Conservation (phyloP, 2,888 invertebrate species). For the Netelia fuscicornis region DNA sequence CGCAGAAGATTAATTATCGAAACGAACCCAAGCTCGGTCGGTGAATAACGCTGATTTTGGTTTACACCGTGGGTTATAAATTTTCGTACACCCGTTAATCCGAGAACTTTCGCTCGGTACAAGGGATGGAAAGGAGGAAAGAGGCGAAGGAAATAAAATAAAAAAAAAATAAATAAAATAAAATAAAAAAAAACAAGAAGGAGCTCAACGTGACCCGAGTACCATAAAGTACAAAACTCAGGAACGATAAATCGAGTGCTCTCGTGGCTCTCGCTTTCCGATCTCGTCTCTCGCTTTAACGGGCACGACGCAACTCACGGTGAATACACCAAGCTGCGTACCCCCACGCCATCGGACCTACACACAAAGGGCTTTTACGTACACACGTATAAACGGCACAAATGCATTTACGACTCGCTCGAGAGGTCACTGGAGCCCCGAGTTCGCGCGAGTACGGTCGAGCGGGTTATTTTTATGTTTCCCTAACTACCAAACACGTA, state of each 20-base stretch:
- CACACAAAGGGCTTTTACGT: background rate
- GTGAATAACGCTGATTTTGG: too few relatives aligned
- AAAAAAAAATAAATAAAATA: background rate
- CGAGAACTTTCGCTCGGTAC: background rate
- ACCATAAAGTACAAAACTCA: constrained; percentile 41
- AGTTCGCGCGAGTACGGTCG: constrained; percentile 29
- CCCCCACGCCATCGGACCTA: background rate
- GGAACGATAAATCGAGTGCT: constrained; percentile 47
- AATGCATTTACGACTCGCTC: constrained; percentile 60
- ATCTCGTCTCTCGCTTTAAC: constrained; percentile 21
- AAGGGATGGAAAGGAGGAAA: background rate
- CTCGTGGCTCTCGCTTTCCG: constrained; percentile 25
- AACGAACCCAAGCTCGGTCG: too few relatives aligned
- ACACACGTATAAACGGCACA: constrained; percentile 16
- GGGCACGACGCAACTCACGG: background rate
- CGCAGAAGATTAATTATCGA: background rate
- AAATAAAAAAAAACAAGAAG: constrained; percentile 10
- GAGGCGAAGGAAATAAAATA: background rate
- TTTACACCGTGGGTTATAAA: too few relatives aligned
- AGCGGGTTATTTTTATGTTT: constrained; percentile 60
- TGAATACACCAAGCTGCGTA: background rate
- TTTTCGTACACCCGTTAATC: background rate
- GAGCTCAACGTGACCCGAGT: constrained; percentile 12
- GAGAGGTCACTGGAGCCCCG: constrained; percentile 55
- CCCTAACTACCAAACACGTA: constrained; percentile 43